Evolutionary conservation across 2,113 vertebrate genomes (phyloP), one percentile per base, ranked within the genome.

Genomic region (Mugil cephalus): DNA sequence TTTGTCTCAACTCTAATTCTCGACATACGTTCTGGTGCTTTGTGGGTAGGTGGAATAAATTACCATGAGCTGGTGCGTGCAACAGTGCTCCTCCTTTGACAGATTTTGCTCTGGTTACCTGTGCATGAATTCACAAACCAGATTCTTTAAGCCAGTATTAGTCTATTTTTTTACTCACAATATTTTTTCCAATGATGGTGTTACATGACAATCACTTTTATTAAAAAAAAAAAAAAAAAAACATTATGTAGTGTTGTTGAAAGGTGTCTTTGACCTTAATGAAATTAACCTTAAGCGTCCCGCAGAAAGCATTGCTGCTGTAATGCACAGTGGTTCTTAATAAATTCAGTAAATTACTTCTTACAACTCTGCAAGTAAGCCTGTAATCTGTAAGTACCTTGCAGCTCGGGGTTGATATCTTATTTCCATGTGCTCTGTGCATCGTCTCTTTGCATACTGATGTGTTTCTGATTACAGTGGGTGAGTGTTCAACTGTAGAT

Each of bases 321-420:
- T 48, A 19, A 38, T 17, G 2, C 11, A 54, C 30, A 1, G 15
- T 19, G 6, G 30, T n/a, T 11, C 21, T 9, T 59, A 36, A 78
- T 69, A 62, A 43, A 64, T 61, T 66, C 24, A 36, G 24, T 17
- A 1, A 52, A 42, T 34, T 43, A 18, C 38, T 17, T 66, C 30
- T 21, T 15, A 24, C 30, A 55, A 13, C 24, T 59, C 71, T 46
- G 45, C 43, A 52, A n/a, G 2, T 51, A 47, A 76, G 42, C 17
- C 55, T 60, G 21, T 64, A 62, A 53, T 56, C 60, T 77, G 21
- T 24, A 18, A 66, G 42, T 13, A 48, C 35, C 70, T 74, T 9
- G 10, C 63, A 69, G 56, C 69, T 60, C 54, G 40, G 17, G 48
- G 39, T 24, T 38, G n/a, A 69, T 39, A 39, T 65, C 3, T 63